phyloP scores from a whole-genome alignment of 2,888 invertebrate species.

The Hydriomena furcata region DNA sequence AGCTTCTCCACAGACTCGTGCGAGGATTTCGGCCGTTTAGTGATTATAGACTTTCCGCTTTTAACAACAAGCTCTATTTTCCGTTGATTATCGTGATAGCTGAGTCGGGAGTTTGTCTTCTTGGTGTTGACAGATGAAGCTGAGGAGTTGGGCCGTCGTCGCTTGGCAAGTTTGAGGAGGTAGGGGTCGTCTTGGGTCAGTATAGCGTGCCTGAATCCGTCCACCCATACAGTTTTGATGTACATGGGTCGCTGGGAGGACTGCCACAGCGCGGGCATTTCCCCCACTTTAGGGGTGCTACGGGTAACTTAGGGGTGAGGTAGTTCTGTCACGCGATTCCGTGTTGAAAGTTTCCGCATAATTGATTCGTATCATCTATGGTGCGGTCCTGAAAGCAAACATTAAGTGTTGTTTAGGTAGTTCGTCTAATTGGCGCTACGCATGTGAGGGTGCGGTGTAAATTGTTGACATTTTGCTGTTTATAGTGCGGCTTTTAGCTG shows the following conservation, averaged over 20 bases:
- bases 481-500: conserved; percentile 12
- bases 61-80: conserved; percentile 65
- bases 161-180: conserved; percentile 55
- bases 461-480: conserved; percentile 17
- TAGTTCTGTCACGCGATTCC: conserved; percentile 56
- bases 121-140: conserved; percentile 45
- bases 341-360: conserved; percentile 47
- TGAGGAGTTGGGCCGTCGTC: conserved; percentile 64
- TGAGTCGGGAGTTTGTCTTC: conserved; percentile 52
- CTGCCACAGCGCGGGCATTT: conserved; percentile 85
- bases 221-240: conserved; percentile 87
- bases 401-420: conserved; percentile 35
- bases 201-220: conserved; percentile 88
- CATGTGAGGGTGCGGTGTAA: conserved; percentile 18
- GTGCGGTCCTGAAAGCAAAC: conserved; percentile 48
- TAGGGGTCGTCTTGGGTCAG: conserved; percentile 85
- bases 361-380: conserved; percentile 58
- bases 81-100: conserved; percentile 51
- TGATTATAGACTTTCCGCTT: conserved; percentile 54
- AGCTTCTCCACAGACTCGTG: conserved; percentile 57
- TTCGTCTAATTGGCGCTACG: conserved; percentile 31
- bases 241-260: conserved; percentile 85
- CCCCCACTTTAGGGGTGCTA: conserved; percentile 40
- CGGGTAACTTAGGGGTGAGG: conserved; percentile 25
- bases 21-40: conserved; percentile 46